phyloP scores from a whole-genome alignment of 30 jellyfish, hydroid and myxozoan genomes.

The Hydractinia symbiolongicarpus region DNA sequence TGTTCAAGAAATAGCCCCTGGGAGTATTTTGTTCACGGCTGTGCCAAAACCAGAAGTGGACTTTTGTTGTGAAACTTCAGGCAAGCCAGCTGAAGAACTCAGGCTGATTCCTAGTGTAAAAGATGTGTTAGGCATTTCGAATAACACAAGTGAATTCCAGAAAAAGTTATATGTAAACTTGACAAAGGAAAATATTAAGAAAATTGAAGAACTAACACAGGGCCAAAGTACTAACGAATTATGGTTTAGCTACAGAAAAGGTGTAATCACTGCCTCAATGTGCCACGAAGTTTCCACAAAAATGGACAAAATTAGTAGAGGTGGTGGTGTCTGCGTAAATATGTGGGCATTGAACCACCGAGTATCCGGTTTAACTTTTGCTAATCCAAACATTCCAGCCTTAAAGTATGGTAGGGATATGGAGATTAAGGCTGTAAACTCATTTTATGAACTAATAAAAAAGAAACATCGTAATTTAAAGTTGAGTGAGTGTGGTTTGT shows the following conservation, averaged over 20 bases:
- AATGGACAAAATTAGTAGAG: not conserved
- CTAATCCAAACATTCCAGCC: constrained; percentile 21
- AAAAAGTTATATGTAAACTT: no score
- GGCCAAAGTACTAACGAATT: not conserved
- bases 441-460: not conserved
- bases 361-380: constrained; percentile 27
- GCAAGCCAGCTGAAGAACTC: no score
- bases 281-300: constrained; percentile 16
- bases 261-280: constrained; percentile 47
- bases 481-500: constrained; percentile 41
- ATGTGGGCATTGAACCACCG: constrained; percentile 27
- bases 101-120: no score
- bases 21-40: constrained; percentile 17
- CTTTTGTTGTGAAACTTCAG: no score
- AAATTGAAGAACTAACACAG: no score
- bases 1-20: no score
- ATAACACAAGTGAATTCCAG: no score
- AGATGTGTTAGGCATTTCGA: no score
- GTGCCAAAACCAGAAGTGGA: no score
- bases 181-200: no score
- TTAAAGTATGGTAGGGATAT: constrained; percentile 49
- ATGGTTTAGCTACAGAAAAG: constrained; percentile 30
- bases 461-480: constrained; percentile 13
- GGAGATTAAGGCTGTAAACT: constrained; percentile 45
- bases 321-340: not conserved